phyloP scores from a whole-genome alignment of 2,113 vertebrate species.

The Tor tambroides region DNA sequence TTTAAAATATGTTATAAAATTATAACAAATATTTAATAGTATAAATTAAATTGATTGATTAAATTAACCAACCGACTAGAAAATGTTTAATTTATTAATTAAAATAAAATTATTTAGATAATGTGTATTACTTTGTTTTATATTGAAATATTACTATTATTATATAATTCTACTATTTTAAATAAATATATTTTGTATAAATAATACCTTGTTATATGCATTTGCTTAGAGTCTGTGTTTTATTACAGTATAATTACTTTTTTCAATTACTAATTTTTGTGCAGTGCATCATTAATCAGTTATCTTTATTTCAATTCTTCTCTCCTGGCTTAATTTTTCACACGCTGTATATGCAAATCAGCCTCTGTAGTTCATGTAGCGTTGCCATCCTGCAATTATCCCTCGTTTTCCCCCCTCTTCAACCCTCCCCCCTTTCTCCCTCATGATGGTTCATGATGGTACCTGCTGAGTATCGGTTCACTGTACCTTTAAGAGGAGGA shows the following conservation, averaged over 20 bases:
- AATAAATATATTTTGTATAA: too few relatives aligned
- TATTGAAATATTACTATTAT: too few relatives aligned
- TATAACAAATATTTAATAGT: too few relatives aligned
- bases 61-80: too few relatives aligned
- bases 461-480: conserved; percentile 19
- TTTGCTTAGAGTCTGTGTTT: background rate
- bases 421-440: background rate
- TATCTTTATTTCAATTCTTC: background rate
- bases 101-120: too few relatives aligned
- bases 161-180: too few relatives aligned
- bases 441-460: conserved; percentile 38
- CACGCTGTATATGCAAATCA: background rate
- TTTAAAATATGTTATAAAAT: too few relatives aligned
- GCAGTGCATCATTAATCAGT: background rate
- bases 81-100: too few relatives aligned
- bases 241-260: background rate
- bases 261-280: background rate
- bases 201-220: background rate
- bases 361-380: background rate
- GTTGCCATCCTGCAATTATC: conserved; percentile 29
- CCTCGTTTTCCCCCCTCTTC: background rate
- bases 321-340: background rate
- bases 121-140: too few relatives aligned
- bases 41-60: too few relatives aligned
- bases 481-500: conserved; percentile 50